Evolutionary conservation across 2,888 invertebrate genomes (phyloP).

Genomic region (Macrophya alboannulata): DNA sequence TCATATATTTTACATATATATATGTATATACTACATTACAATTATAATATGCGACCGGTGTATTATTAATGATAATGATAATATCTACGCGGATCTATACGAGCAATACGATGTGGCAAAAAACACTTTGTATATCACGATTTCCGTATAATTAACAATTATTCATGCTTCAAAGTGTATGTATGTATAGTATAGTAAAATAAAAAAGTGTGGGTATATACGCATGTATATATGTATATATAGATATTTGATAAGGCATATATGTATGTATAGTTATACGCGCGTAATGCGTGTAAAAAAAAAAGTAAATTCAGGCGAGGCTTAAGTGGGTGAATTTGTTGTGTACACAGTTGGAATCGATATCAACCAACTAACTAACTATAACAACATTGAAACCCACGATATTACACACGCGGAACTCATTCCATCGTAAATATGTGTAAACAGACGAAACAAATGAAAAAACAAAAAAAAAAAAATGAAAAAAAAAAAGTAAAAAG

Average conservation of each 20-base stretch:
- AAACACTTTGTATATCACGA: neutral
- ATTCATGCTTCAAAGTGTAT: neutral
- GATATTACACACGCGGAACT: neutral
- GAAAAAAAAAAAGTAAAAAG: too few relatives aligned
- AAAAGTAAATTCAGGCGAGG: neutral
- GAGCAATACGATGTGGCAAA: too few relatives aligned
- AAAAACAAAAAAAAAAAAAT: too few relatives aligned
- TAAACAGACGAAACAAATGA: too few relatives aligned
- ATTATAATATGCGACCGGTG: too few relatives aligned
- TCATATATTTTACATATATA: too few relatives aligned
- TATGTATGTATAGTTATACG: neutral
- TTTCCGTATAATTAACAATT: neutral
- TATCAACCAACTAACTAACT: neutral
- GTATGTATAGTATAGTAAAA: too few relatives aligned
- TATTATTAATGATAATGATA: too few relatives aligned
- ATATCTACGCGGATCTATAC: too few relatives aligned
- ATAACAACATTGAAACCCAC: neutral
- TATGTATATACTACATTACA: too few relatives aligned
- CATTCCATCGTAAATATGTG: neutral
- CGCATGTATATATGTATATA: too few relatives aligned
- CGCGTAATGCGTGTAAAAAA: neutral
- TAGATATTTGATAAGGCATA: neutral
- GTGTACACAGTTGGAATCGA: neutral
- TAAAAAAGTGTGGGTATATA: too few relatives aligned
- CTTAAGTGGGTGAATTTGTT: neutral